These are phyloP conservation scores for Mylabris sibirica DNA, from an alignment of 2,888 invertebrate genomes.

Conservation along the genomic window DNA sequence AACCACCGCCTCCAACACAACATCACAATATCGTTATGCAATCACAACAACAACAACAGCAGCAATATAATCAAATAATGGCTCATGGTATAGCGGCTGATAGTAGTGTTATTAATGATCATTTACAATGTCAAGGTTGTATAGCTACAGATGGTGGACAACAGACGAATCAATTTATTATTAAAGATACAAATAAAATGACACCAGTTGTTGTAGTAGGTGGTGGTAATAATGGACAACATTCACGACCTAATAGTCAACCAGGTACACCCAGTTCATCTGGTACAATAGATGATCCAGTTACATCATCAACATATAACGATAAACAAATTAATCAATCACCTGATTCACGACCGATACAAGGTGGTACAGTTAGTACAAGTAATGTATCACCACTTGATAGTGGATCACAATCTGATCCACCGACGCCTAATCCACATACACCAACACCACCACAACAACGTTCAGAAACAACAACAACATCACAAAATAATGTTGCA, in stretches of 20 bases:
- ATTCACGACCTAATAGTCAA: conserved; percentile 63
- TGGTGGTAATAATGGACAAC: too few species aligned
- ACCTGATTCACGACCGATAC: conserved; percentile 77
- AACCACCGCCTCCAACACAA: too few species aligned
- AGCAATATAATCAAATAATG: conserved; percentile 41
- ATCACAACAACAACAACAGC: conserved; percentile 36
- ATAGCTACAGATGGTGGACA: conserved; percentile 63
- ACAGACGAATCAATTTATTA: conserved; percentile 54
- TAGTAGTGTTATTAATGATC: conserved; percentile 48
- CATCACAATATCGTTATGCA: conserved; percentile 37
- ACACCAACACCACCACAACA: conserved; percentile 61
- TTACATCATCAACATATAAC: conserved; percentile 75
- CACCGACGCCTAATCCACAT: conserved; percentile 59
- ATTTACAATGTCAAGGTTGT: conserved; percentile 66
- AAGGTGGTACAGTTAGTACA: conserved; percentile 85
- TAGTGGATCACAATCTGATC: conserved; percentile 65
- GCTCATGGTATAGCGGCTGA: conserved; percentile 46
- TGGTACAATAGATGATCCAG: conserved; percentile 67
- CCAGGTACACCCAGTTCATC: conserved; percentile 66
- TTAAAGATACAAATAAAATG: conserved; percentile 22
- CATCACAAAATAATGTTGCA: conserved; percentile 31
- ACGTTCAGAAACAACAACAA: conserved; percentile 30
- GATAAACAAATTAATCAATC: conserved; percentile 65
- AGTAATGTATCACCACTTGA: conserved; percentile 79
- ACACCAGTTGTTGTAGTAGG: too few species aligned